These are phyloP conservation scores for Myiotriccus ornatus DNA, from an alignment of 2,797 vertebrate species.

Conservation along the genomic window DNA sequence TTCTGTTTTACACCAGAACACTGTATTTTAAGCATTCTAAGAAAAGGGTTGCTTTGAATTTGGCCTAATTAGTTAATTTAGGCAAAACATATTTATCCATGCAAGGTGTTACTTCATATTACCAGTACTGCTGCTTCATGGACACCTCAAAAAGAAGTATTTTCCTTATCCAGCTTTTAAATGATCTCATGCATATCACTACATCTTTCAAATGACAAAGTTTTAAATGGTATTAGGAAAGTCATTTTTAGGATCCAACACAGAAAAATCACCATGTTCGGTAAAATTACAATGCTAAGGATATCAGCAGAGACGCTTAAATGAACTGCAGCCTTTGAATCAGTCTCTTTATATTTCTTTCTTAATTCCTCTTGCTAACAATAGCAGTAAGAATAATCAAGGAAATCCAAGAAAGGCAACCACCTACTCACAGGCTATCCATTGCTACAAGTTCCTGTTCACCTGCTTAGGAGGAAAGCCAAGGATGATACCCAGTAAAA, in stretches of 20 bases:
- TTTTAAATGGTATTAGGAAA: neutral
- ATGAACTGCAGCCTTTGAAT: neutral
- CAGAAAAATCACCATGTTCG: neutral
- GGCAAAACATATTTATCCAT: neutral
- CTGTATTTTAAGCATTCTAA: neutral
- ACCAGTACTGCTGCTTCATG: neutral
- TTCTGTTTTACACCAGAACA: neutral
- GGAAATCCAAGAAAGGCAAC: constrained; percentile 10
- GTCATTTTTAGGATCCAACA: neutral
- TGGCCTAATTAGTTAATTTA: neutral
- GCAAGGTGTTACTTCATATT: neutral
- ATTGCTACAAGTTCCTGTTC: constrained; percentile 39
- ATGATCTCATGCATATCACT: neutral
- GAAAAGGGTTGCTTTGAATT: neutral
- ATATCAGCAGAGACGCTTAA: neutral
- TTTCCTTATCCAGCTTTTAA: neutral
- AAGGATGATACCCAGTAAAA: neutral
- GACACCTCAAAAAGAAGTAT: neutral
- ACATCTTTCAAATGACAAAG: neutral
- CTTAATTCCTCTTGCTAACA: constrained; percentile 10
- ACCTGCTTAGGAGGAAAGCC: neutral
- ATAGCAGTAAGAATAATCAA: constrained; percentile 19
- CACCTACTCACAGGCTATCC: neutral
- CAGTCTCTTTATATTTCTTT: neutral
- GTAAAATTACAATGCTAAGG: neutral